Conservation (phyloP, 1,140 invertebrate species). For the Drosophila arawakana region DNA sequence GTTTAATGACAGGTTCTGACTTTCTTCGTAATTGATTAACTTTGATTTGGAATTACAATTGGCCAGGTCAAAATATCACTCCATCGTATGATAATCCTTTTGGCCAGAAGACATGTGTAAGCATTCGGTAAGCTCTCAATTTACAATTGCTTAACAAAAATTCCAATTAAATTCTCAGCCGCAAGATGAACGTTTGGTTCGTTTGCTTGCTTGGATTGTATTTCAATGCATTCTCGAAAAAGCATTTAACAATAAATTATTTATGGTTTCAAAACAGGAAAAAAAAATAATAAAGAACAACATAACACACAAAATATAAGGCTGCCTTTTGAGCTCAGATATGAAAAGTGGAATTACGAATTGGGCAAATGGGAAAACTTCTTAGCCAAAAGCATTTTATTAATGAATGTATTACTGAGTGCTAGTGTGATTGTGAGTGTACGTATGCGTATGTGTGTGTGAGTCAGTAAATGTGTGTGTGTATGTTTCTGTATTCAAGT, state of each 20-base stretch:
- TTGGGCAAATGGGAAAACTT: constrained; percentile 62
- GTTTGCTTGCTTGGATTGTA: constrained; percentile 8
- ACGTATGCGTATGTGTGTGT: constrained; percentile 20
- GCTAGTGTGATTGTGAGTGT: constrained; percentile 31
- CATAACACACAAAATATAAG: neutral
- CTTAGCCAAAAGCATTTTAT: constrained; percentile 79
- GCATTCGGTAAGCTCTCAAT: constrained; percentile 18
- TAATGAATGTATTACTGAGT: constrained; percentile 68
- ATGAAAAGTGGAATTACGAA: constrained; percentile 41
- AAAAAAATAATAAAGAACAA: neutral
- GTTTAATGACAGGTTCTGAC: constrained; percentile 65
- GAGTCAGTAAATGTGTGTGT: constrained; percentile 5
- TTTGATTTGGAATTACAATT: constrained; percentile 60
- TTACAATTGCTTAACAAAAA: constrained; percentile 26
- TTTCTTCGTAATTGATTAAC: constrained; percentile 71
- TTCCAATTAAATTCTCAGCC: constrained; percentile 32
- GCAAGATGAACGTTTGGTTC: neutral
- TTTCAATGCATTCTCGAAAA: neutral
- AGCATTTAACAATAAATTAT: constrained; percentile 46
- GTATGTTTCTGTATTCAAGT: constrained; percentile 48
- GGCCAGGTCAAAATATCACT: constrained; percentile 1
- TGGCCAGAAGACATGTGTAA: constrained; percentile 30
- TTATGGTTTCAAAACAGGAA: constrained; percentile 25
- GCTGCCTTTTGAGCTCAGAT: constrained; percentile 32
- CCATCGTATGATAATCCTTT: constrained; percentile 14